Conservation (phyloP, 2,113 vertebrate species). For the Mastomys coucha region DNA sequence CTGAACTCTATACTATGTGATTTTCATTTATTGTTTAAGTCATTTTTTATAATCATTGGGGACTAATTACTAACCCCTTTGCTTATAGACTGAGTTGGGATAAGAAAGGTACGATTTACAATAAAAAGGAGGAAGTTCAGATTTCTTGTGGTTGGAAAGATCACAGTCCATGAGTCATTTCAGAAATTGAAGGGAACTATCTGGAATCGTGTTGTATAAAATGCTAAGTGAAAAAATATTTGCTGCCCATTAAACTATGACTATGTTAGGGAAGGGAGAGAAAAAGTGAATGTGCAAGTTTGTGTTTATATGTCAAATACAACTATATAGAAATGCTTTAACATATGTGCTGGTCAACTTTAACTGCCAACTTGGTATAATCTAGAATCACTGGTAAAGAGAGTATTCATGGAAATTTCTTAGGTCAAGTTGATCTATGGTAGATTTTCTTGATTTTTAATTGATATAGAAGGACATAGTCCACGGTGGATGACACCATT, state of each 20-base stretch:
- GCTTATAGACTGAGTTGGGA: neutral
- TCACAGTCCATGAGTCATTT: neutral
- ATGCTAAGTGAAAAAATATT: neutral
- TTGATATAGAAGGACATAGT: neutral
- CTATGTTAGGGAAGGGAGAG: neutral
- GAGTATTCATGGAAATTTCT: neutral
- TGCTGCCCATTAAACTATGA: neutral
- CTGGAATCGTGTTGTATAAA: conserved; percentile 30
- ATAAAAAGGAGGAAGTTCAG: conserved; percentile 20
- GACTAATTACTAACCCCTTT: neutral
- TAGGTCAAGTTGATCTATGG: neutral
- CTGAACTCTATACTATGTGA: neutral
- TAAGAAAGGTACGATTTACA: neutral
- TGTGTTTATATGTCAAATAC: neutral
- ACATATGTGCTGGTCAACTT: neutral
- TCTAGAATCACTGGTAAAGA: neutral
- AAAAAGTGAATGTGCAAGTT: neutral
- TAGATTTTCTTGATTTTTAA: neutral
- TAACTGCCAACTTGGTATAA: neutral
- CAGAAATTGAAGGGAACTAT: conserved; percentile 46
- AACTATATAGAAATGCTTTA: neutral
- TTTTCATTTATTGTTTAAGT: neutral
- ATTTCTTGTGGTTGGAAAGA: neutral
- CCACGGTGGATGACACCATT: neutral
- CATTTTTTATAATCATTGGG: neutral